A percentile compares a stretch with the other conserved stretches of the same genome.
Conservation (phyloP, 2,888 invertebrate species). For the Drosophila prostipennis region DNA sequence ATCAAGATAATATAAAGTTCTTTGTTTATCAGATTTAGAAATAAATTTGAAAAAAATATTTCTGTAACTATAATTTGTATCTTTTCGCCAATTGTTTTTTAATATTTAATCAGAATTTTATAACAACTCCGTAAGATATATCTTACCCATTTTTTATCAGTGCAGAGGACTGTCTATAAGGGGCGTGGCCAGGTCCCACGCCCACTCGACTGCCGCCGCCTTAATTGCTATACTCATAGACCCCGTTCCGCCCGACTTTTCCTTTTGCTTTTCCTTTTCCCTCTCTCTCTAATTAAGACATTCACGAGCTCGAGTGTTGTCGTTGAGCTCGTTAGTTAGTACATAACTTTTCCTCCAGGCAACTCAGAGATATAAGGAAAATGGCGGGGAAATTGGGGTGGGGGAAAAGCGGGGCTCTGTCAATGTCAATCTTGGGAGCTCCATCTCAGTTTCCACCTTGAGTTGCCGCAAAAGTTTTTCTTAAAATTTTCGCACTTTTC, state of each 20-base stretch:
- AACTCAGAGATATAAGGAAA: neutral
- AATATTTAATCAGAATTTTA: neutral
- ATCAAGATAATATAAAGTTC: too few relatives aligned
- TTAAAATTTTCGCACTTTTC: slow-evolving; percentile 77
- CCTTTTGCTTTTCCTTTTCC: neutral
- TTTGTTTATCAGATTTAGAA: too few relatives aligned
- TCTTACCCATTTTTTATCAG: neutral
- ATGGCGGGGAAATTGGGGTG: neutral
- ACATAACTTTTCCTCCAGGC: slow-evolving; percentile 76
- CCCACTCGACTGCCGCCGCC: slow-evolving; percentile 57
- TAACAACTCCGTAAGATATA: too few relatives aligned
- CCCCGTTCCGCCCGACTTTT: neutral
- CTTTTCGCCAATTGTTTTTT: neutral
- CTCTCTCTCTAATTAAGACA: slow-evolving; percentile 71
- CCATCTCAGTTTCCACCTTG: slow-evolving; percentile 21
- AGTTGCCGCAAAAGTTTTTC: slow-evolving; percentile 61
- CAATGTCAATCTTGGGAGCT: slow-evolving; percentile 61
- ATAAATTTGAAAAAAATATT: too few relatives aligned
- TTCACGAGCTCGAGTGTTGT: slow-evolving; percentile 75
- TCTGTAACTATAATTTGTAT: neutral
- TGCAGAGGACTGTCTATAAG: neutral
- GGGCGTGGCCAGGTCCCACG: slow-evolving; percentile 31
- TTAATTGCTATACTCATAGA: slow-evolving; percentile 70
- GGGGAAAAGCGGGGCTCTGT: slow-evolving; percentile 33
- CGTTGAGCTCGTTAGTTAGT: slow-evolving; percentile 79